A percentile compares a stretch with the other conserved stretches of the same genome.
These are phyloP conservation scores for Labia minor DNA, from an alignment of 2,888 invertebrate genomes.

Conservation along the genomic window DNA sequence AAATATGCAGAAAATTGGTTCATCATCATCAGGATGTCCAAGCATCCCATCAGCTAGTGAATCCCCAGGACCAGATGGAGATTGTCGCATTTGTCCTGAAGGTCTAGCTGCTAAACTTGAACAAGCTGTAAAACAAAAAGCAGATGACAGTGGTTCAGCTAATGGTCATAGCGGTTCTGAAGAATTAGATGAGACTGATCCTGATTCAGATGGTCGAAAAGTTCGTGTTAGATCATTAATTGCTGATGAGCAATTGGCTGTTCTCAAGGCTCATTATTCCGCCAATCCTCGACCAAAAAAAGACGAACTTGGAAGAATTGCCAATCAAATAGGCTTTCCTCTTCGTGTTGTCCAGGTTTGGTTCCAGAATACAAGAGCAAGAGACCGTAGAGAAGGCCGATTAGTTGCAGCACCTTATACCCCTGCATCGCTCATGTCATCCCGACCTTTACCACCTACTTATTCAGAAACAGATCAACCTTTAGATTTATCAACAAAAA, in stretches of 20 bases:
- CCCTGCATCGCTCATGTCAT: constrained; percentile 31
- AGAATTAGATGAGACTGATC: constrained; percentile 42
- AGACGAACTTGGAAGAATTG: constrained; percentile 84
- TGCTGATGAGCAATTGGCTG: constrained; percentile 82
- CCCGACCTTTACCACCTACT: constrained; percentile 24
- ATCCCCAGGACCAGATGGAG: constrained; percentile 21
- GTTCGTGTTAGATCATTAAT: constrained; percentile 88
- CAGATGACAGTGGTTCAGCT: constrained; percentile 39
- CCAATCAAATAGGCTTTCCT: constrained; percentile 60
- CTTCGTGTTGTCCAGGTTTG: constrained; percentile 83
- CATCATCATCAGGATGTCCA: constrained; percentile 40
- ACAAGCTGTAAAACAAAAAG: constrained; percentile 46
- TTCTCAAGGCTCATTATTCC: constrained; percentile 80
- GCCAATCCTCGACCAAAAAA: constrained; percentile 87
- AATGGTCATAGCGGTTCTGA: constrained; percentile 48
- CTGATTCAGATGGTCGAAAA: constrained; percentile 51
- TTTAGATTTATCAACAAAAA: constrained; percentile 80
- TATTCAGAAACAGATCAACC: constrained; percentile 55
- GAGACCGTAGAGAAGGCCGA: constrained; percentile 63
- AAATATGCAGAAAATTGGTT: constrained; percentile 50
- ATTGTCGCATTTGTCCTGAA: constrained; percentile 35
- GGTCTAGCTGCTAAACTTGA: constrained; percentile 68
- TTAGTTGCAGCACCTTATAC: constrained; percentile 40
- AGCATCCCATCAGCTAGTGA: constrained; percentile 4
- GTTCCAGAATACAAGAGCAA: constrained; percentile 91